Conservation (phyloP, 92 coral and sea anemone species). For the Palythoa heliodiscus region DNA sequence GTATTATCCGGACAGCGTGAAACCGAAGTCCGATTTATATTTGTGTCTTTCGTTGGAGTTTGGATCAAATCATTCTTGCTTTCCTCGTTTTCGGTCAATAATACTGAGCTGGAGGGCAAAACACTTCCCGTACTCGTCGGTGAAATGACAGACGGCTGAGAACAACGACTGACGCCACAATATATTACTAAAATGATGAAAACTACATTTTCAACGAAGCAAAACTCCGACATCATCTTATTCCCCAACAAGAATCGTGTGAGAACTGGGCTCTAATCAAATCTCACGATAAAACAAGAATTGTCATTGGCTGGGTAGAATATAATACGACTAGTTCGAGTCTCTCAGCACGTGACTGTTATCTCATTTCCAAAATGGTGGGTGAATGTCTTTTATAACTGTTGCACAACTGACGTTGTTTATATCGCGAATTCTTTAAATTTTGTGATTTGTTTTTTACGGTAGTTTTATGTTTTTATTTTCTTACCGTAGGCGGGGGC, state of each 20-base stretch:
- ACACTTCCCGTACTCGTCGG: slow-evolving; percentile 32
- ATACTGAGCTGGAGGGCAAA: slow-evolving; percentile 15
- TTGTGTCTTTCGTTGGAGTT: neutral
- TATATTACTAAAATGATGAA: neutral
- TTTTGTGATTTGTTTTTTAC: neutral
- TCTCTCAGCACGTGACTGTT: slow-evolving; percentile 76
- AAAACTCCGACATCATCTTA: slow-evolving; percentile 24
- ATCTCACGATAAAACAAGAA: slow-evolving; percentile 2
- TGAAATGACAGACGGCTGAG: slow-evolving; percentile 23
- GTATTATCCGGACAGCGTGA: slow-evolving; percentile 64
- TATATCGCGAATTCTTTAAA: neutral
- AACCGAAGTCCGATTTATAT: neutral
- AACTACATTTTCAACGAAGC: neutral
- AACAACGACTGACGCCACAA: neutral
- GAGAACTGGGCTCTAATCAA: slow-evolving; percentile 18
- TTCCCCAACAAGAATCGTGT: neutral
- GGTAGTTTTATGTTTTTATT: neutral
- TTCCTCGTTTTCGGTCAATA: neutral
- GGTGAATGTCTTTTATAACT: slow-evolving; percentile 52
- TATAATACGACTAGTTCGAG: slow-evolving; percentile 4
- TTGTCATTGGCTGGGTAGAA: slow-evolving; percentile 13
- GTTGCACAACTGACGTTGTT: slow-evolving; percentile 11
- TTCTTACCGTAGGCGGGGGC: slow-evolving; percentile 78
- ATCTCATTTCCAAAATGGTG: slow-evolving; percentile 95
- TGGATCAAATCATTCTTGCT: slow-evolving; percentile 15